Evolutionary conservation across 2,113 vertebrate species (phyloP).

Genomic region (Sebastes fasciatus): DNA sequence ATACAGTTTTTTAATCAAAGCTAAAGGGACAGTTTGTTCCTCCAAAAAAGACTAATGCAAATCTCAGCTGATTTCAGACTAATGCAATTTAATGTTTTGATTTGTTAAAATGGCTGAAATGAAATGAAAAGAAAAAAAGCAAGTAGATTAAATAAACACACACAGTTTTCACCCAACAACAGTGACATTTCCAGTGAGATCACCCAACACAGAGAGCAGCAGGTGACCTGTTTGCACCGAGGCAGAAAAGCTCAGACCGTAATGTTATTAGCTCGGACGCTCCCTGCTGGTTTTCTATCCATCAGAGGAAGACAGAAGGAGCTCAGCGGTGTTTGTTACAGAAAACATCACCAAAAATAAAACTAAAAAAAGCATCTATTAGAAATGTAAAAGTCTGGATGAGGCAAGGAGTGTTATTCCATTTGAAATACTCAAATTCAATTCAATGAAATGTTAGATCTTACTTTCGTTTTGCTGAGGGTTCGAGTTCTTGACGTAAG

Average conservation of each 20-base stretch:
- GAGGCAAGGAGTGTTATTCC: background rate
- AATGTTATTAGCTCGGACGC: constrained; percentile 54
- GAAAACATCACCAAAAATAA: background rate
- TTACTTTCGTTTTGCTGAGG: constrained; percentile 89
- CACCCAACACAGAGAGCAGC: constrained; percentile 5
- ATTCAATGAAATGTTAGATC: background rate
- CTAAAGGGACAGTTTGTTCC: background rate
- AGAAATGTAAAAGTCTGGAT: background rate
- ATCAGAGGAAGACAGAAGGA: background rate
- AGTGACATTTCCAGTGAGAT: constrained; percentile 3
- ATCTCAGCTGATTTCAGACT: background rate
- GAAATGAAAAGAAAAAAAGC: background rate
- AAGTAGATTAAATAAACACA: background rate
- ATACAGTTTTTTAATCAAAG: background rate
- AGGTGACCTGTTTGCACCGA: constrained; percentile 14
- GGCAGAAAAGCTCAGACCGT: constrained; percentile 44
- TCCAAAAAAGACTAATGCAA: background rate
- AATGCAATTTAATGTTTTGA: background rate
- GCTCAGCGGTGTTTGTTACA: background rate
- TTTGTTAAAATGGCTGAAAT: background rate
- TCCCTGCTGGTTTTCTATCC: constrained; percentile 46
- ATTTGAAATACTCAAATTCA: no score
- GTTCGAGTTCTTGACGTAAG: constrained; percentile 93
- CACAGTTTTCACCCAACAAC: background rate
- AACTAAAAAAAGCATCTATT: background rate